phyloP scores from a whole-genome alignment of 2,113 vertebrate genomes.

The Callospermophilus lateralis region DNA sequence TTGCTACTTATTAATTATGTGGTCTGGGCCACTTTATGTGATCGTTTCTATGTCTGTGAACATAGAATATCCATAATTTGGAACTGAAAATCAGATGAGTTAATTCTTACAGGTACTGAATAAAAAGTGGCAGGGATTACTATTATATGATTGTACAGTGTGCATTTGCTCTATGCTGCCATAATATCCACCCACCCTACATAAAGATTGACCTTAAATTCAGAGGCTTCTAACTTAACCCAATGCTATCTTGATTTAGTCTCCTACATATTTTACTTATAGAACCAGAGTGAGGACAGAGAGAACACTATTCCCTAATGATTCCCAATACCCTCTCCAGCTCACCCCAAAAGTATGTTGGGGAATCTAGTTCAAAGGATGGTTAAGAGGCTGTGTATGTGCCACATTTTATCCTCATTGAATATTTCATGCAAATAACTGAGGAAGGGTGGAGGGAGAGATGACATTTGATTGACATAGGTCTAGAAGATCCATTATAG shows the following conservation, averaged over 20 bases:
- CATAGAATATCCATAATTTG: not conserved
- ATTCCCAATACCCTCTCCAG: not conserved
- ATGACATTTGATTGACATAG: not conserved
- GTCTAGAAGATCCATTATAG: not conserved
- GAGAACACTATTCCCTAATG: not conserved
- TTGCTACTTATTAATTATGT: not conserved
- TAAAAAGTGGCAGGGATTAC: not conserved
- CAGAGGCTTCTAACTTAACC: not conserved
- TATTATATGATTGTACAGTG: not conserved
- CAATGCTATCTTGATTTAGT: not conserved
- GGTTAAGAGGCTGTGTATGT: not conserved
- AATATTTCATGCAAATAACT: constrained; percentile 25
- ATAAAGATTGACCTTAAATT: not conserved
- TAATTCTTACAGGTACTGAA: not conserved
- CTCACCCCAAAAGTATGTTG: not conserved
- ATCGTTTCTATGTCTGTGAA: constrained; percentile 39
- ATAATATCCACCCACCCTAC: not conserved
- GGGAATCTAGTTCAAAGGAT: not conserved
- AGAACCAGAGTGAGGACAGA: not conserved
- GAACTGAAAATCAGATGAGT: not conserved
- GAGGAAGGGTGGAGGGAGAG: not conserved
- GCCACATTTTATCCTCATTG: not conserved
- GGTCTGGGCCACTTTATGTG: not conserved
- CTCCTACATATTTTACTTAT: constrained; percentile 8
- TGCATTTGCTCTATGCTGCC: not conserved